phyloP scores from a whole-genome alignment of 2,113 vertebrate species.

The Hippoglossus stenolepis region DNA sequence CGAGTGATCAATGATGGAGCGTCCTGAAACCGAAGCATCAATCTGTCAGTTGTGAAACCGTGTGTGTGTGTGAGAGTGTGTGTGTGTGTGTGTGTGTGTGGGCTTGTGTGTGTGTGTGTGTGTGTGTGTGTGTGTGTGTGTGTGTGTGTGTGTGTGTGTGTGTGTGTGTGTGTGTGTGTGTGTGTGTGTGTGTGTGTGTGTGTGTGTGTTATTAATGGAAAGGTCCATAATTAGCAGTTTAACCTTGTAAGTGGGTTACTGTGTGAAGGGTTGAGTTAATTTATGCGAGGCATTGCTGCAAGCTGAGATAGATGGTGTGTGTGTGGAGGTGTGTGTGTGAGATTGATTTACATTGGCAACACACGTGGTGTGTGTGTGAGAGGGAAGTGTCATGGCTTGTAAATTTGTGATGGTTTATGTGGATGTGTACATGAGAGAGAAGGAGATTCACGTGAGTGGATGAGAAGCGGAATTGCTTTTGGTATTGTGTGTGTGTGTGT shows the following conservation, averaged over 20 bases:
- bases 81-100: background rate
- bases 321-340: background rate
- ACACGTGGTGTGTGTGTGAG: background rate
- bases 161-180: too few species aligned
- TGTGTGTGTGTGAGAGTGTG: background rate
- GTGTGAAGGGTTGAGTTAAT: slow-evolving; percentile 52
- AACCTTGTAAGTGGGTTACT: slow-evolving; percentile 66
- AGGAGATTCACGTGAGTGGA: slow-evolving; percentile 15
- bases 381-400: slow-evolving; percentile 9
- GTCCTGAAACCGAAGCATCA: slow-evolving; percentile 19
- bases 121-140: too few species aligned
- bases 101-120: background rate
- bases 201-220: slow-evolving; percentile 45
- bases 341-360: too few species aligned
- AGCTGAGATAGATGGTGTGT: slow-evolving; percentile 17
- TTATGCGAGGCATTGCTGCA: slow-evolving; percentile 40
- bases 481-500: background rate
- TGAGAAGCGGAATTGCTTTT: slow-evolving; percentile 5
- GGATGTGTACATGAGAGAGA: slow-evolving; percentile 11
- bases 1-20: slow-evolving; percentile 25
- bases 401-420: slow-evolving; percentile 47
- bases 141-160: background rate
- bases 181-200: background rate
- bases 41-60: slow-evolving; percentile 12
- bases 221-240: slow-evolving; percentile 63